Percentiles rank a stretch among this genome's conserved stretches.
Conservation (phyloP, 2,113 vertebrate genomes). For the Tonatia bakeri region DNA sequence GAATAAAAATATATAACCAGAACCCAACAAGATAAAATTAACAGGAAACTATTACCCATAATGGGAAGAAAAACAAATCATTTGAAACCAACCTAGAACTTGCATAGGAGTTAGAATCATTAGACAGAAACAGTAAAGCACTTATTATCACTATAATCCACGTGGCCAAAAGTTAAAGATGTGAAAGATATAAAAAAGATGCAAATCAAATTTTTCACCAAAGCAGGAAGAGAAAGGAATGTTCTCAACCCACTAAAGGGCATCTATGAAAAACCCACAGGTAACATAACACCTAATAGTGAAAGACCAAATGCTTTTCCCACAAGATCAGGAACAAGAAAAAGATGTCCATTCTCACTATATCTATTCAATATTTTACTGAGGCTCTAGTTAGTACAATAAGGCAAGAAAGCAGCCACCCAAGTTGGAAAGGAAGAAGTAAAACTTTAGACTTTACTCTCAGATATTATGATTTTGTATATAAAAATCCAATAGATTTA, state of each 20-base stretch:
- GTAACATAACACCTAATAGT: neutral
- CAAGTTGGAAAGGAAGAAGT: neutral
- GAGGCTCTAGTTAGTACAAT: neutral
- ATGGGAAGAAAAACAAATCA: neutral
- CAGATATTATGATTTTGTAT: neutral
- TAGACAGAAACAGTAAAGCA: neutral
- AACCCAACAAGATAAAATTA: neutral
- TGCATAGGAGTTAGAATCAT: neutral
- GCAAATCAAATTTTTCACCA: neutral
- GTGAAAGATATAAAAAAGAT: neutral
- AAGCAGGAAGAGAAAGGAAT: neutral
- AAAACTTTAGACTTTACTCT: neutral
- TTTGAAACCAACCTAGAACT: conserved; percentile 22
- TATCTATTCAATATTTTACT: neutral
- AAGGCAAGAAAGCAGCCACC: neutral
- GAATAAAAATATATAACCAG: neutral
- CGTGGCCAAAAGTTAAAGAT: neutral
- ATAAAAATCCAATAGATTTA: neutral
- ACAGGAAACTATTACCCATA: neutral
- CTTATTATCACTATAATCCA: neutral
- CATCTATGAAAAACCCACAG: neutral
- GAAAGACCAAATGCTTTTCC: neutral
- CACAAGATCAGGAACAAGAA: neutral
- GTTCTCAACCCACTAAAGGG: neutral
- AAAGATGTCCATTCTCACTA: neutral